Percentiles rank a stretch among this genome's conserved stretches.
phyloP scores from a whole-genome alignment of 2,888 invertebrate species.

The Eulithis testata region DNA sequence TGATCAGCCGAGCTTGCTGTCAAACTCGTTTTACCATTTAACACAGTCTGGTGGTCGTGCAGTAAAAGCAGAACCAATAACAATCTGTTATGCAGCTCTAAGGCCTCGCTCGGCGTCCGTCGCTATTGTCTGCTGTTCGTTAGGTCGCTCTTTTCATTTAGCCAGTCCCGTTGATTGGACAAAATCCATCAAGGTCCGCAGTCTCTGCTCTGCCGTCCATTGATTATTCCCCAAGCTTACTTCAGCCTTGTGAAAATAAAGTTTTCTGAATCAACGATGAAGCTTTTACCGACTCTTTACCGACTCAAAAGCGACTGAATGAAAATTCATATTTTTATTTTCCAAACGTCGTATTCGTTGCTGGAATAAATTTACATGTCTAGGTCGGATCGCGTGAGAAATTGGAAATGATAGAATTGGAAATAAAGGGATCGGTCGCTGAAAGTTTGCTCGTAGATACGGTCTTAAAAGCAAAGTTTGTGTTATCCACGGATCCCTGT shows the following conservation, averaged over 20 bases:
- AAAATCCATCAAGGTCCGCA: slow-evolving; percentile 61
- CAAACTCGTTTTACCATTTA: slow-evolving; percentile 46
- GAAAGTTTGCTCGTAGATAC: slow-evolving; percentile 54
- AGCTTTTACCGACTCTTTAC: slow-evolving; percentile 41
- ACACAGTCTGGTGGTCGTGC: slow-evolving; percentile 47
- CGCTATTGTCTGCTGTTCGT: slow-evolving; percentile 60
- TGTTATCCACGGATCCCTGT: slow-evolving; percentile 44
- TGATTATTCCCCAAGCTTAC: slow-evolving; percentile 56
- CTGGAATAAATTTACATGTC: slow-evolving; percentile 35
- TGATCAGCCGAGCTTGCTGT: not conserved
- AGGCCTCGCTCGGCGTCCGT: slow-evolving; percentile 49
- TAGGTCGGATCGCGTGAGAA: slow-evolving; percentile 44
- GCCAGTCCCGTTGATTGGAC: slow-evolving; percentile 62
- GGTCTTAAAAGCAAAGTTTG: slow-evolving; percentile 61
- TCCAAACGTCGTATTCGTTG: slow-evolving; percentile 24
- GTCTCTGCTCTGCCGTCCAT: slow-evolving; percentile 52
- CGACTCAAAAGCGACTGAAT: slow-evolving; percentile 42
- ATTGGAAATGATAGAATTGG: slow-evolving; percentile 49
- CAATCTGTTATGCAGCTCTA: slow-evolving; percentile 63
- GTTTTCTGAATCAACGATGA: slow-evolving; percentile 52
- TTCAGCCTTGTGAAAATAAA: slow-evolving; percentile 51
- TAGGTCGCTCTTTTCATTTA: slow-evolving; percentile 65
- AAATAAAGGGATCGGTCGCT: slow-evolving; percentile 52
- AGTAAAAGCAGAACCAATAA: slow-evolving; percentile 61
- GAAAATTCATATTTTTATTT: slow-evolving; percentile 35